Evolutionary conservation across 2,113 vertebrate species (phyloP).

Genomic region (Ciconia maguari): DNA sequence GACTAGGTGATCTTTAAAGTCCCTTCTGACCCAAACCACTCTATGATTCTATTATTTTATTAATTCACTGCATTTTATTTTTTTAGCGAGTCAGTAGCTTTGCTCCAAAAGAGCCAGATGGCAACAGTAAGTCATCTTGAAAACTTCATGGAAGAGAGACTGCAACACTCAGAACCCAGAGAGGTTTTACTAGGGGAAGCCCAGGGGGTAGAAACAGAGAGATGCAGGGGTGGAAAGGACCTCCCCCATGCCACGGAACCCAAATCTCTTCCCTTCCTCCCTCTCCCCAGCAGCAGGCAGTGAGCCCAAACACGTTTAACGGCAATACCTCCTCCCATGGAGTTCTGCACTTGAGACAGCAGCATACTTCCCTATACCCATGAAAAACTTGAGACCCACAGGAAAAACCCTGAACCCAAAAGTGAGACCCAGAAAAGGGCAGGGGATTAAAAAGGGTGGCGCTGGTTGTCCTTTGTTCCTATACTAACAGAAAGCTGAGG

Average conservation of each 20-base stretch:
- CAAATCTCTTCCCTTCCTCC: neutral
- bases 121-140: neutral
- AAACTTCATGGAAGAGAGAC: neutral
- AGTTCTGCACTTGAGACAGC: neutral
- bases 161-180: neutral
- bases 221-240: neutral
- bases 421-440: neutral
- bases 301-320: neutral
- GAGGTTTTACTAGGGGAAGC: neutral
- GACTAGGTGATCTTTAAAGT: neutral
- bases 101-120: neutral
- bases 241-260: rapidly evolving
- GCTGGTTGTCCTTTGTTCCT: neutral
- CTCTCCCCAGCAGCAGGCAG: neutral
- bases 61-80: neutral
- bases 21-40: neutral
- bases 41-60: neutral
- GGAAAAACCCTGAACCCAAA: neutral
- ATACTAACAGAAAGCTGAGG: neutral
- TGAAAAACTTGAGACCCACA: neutral
- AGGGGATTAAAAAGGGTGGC: neutral
- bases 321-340: neutral
- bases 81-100: neutral
- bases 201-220: neutral
- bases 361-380: neutral